A percentile compares a stretch with the other conserved stretches of the same genome.
phyloP scores from a whole-genome alignment of 2,888 invertebrate genomes.

The Diarsia mendica region DNA sequence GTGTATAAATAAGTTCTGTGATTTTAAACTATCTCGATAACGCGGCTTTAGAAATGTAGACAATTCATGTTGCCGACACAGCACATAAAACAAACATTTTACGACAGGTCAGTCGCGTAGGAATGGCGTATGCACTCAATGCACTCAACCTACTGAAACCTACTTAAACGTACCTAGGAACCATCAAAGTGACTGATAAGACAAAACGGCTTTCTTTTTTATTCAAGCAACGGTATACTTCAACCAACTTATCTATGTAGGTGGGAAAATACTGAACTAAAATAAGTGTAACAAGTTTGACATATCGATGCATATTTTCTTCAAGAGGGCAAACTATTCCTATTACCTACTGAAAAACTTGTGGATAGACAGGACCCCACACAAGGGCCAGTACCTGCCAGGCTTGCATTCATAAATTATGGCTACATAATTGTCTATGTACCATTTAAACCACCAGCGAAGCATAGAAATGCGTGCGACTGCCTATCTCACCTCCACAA shows the following conservation, averaged over 20 bases:
- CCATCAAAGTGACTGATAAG: constrained; percentile 23
- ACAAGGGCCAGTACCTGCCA: too few species aligned
- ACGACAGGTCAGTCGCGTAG: constrained; percentile 62
- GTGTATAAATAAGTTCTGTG: constrained; percentile 8
- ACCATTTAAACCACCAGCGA: too few species aligned
- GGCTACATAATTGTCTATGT: too few species aligned
- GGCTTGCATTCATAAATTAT: too few species aligned
- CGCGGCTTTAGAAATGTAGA: constrained; percentile 30
- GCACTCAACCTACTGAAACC: constrained; percentile 62
- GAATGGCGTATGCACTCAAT: constrained; percentile 59
- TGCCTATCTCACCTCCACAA: too few species aligned
- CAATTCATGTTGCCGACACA: constrained; percentile 52
- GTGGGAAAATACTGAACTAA: too few species aligned
- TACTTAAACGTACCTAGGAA: constrained; percentile 37
- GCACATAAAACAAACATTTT: constrained; percentile 63
- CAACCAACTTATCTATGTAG: background rate
- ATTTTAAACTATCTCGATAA: constrained; percentile 28
- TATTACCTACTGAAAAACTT: too few species aligned
- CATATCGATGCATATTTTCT: too few species aligned
- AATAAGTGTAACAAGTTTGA: too few species aligned
- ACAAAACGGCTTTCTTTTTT: background rate
- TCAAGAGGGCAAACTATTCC: too few species aligned
- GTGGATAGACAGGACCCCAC: too few species aligned
- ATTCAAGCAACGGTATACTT: background rate
- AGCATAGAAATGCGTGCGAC: too few species aligned